Base-by-base conservation (phyloP, 2,797 vertebrate genomes). In the Eremophila alpestris region DNA sequence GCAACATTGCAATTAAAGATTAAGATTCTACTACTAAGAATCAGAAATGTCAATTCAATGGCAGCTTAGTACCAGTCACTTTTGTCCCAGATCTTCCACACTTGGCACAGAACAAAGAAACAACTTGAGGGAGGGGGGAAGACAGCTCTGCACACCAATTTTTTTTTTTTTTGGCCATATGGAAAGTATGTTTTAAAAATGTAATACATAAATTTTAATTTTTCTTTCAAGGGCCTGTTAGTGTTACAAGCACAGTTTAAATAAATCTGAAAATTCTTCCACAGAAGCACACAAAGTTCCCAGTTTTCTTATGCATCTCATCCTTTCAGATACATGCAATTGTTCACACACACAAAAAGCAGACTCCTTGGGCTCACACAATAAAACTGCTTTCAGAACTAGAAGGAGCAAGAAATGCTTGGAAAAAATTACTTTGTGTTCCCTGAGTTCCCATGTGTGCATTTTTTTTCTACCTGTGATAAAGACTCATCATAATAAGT, bases 1-100 rank as follows among this genome's bases (percentile, higher is more conserved):
- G 85, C 95, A 89, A 94, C 93, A 95, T 79, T 93, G 93, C 92
- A 95, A 95, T 94, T 63, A 65, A 84, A 85, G 63, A 70, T 83
- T 60, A 91, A 70, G 81, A 82, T 70, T 49, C 59, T 69, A 55
- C 16, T 83, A 30, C 30, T 32, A 84, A 56, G 29, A 94, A 88
- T 78, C 73, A 82, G 34, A 87, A 64, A 91, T 83, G 55, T 73
- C 49, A 89, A 58, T 90, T 82, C 23, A n/a, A 38, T 18, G 81
- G 87, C 83, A 95, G 69, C 81, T 90, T 71, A 76, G 36, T 70
- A 89, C 54, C 88, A 91, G 10, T 38, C 59, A 69, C 23, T 90
- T 90, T 73, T 71, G 58, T 64, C 46, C 43, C 81, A 77, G n/a
- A 65, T 80, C 76, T 92, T 76, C 55, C 65, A 69, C 8, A n/a